phyloP scores from a whole-genome alignment of 2,113 vertebrate species.

The Corythornis vintsioides region DNA sequence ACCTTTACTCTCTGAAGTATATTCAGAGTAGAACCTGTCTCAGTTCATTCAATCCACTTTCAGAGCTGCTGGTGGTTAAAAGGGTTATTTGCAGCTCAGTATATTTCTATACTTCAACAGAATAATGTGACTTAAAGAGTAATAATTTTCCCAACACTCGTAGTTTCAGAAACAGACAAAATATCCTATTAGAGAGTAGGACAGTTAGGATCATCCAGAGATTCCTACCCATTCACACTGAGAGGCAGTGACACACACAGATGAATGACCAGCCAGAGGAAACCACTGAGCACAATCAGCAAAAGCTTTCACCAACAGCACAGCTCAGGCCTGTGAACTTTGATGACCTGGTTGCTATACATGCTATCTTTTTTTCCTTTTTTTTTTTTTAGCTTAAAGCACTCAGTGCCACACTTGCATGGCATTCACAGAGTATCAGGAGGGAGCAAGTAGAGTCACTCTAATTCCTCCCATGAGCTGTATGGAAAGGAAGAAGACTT shows the following conservation, averaged over 20 bases:
- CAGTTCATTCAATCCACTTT: neutral
- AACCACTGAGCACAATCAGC: neutral
- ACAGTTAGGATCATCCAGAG: neutral
- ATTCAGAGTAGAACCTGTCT: neutral
- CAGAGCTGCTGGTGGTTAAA: neutral
- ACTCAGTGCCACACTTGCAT: neutral
- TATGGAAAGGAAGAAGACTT: neutral
- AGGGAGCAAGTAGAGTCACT: neutral
- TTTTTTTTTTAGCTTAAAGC: neutral
- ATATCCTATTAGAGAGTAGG: fast-evolving
- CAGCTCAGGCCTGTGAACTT: neutral
- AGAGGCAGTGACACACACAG: neutral
- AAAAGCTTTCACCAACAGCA: neutral
- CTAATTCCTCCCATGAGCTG: neutral
- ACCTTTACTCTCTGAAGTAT: neutral
- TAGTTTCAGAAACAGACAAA: neutral
- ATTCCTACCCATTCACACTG: neutral
- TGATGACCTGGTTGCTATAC: neutral
- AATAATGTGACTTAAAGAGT: neutral
- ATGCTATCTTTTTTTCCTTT: neutral
- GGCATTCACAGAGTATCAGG: neutral
- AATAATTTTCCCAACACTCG: neutral
- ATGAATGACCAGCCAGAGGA: neutral
- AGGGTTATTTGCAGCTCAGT: neutral
- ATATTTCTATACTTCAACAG: neutral